Percentiles rank a stretch among this genome's conserved stretches.
phyloP scores from a whole-genome alignment of 2,797 vertebrate genomes.

The Catharus ustulatus region DNA sequence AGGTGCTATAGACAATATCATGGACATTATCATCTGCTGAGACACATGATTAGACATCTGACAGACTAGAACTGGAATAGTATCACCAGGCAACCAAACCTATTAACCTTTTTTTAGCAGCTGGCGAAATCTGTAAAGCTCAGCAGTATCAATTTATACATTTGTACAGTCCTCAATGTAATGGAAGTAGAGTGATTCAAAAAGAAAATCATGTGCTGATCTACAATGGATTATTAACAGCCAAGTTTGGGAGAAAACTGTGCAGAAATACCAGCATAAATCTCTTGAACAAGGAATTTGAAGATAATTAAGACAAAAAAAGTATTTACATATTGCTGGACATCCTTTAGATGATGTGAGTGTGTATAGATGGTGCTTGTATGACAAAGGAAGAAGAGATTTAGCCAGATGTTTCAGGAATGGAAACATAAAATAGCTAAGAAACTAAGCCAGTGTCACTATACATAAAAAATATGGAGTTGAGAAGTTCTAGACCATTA shows the following conservation, averaged over 20 bases:
- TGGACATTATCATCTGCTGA: slow-evolving; percentile 5
- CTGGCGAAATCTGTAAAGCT: slow-evolving; percentile 42
- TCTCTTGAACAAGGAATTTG: neutral
- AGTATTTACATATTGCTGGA: neutral
- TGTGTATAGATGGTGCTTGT: neutral
- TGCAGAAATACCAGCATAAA: neutral
- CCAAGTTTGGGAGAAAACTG: neutral
- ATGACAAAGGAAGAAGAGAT: neutral
- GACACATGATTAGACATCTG: slow-evolving; percentile 40
- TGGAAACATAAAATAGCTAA: neutral
- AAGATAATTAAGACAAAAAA: slow-evolving; percentile 7
- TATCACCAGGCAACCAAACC: slow-evolving; percentile 54
- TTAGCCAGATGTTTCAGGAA: neutral
- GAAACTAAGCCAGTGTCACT: neutral
- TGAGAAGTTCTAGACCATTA: neutral
- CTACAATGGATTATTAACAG: slow-evolving; percentile 20
- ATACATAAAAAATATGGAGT: neutral
- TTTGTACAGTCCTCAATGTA: slow-evolving; percentile 39
- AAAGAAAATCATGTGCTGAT: slow-evolving; percentile 11
- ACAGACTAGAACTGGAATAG: slow-evolving; percentile 21
- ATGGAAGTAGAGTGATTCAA: slow-evolving; percentile 19
- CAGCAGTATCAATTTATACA: slow-evolving; percentile 33
- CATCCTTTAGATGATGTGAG: neutral
- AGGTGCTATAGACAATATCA: neutral
- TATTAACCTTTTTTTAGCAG: slow-evolving; percentile 57